A percentile compares a stretch with the other conserved stretches of the same genome.
These are phyloP conservation scores for Drosophila meridiana DNA, from an alignment of 2,888 invertebrate species.

Conservation along the genomic window DNA sequence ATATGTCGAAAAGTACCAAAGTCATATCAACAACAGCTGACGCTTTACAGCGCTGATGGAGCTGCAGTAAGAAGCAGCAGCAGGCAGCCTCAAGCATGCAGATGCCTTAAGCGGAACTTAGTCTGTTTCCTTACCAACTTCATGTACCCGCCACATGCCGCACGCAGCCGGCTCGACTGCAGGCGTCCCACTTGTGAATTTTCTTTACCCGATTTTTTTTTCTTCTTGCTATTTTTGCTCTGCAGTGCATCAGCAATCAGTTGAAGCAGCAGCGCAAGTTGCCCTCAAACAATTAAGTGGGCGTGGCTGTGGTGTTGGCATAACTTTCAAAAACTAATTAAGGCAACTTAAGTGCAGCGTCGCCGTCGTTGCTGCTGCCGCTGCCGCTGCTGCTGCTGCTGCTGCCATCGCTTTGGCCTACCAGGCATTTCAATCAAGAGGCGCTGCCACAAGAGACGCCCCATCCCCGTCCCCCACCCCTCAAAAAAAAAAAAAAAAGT, in stretches of 20 bases:
- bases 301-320: slow-evolving; percentile 72
- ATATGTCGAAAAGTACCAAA: background rate
- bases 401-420: slow-evolving; percentile 55
- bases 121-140: slow-evolving; percentile 32
- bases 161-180: slow-evolving; percentile 5
- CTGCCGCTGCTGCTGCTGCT: slow-evolving; percentile 19
- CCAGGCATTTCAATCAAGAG: slow-evolving; percentile 77
- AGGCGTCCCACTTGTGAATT: background rate
- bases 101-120: slow-evolving; percentile 48
- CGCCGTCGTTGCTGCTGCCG: slow-evolving; percentile 24
- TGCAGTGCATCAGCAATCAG: slow-evolving; percentile 59
- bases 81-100: slow-evolving; percentile 32
- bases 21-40: slow-evolving; percentile 48
- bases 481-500: slow-evolving; percentile 12
- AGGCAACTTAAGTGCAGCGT: slow-evolving; percentile 79
- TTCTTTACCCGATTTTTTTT: background rate
- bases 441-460: slow-evolving; percentile 58
- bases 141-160: slow-evolving; percentile 1
- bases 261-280: slow-evolving; percentile 29
- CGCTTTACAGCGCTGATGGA: slow-evolving; percentile 19
- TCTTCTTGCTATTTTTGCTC: slow-evolving; percentile 12
- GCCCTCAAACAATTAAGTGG: slow-evolving; percentile 68
- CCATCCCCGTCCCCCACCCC: background rate
- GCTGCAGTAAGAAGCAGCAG: slow-evolving; percentile 11
- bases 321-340: slow-evolving; percentile 83